Percentiles rank a stretch among this genome's conserved stretches.
phyloP scores from a whole-genome alignment of 2,113 vertebrate genomes.

The Sinocyclocheilus anshuiensis region DNA sequence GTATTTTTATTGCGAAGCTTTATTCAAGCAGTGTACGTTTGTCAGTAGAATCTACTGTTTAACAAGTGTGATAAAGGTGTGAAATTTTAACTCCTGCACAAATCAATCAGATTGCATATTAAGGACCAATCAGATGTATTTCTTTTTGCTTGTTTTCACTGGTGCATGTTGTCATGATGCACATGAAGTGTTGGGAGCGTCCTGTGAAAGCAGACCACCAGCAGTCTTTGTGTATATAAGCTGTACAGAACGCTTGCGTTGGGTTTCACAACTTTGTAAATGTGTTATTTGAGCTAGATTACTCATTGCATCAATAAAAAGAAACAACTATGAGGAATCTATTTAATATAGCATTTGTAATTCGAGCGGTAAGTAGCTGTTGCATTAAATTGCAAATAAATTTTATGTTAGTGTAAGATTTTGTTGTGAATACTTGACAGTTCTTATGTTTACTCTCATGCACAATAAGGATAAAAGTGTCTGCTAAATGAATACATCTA shows the following conservation, averaged over 20 bases:
- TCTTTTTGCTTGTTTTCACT: too few species aligned
- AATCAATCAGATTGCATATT: neutral
- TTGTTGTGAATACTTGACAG: too few species aligned
- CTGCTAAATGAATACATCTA: too few species aligned
- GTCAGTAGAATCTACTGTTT: neutral
- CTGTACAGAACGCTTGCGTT: slow-evolving; percentile 33
- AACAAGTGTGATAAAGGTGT: neutral
- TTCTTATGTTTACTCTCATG: too few species aligned
- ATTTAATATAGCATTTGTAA: neutral
- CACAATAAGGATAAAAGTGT: too few species aligned
- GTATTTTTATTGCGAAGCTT: neutral
- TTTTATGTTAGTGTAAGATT: too few species aligned
- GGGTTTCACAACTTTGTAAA: slow-evolving; percentile 31
- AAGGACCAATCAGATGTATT: neutral
- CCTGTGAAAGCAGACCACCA: neutral
- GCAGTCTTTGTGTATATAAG: slow-evolving; percentile 39
- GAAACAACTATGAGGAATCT: neutral
- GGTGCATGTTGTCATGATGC: neutral
- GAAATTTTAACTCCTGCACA: slow-evolving; percentile 3
- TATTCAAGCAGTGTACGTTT: neutral
- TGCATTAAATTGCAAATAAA: neutral
- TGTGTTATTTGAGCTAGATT: slow-evolving; percentile 26
- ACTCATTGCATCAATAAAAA: slow-evolving; percentile 20
- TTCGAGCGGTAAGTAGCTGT: neutral
- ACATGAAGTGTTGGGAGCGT: neutral